Evolutionary conservation across 2,888 invertebrate genomes (phyloP).

Genomic region (Drosophila infuscata): DNA sequence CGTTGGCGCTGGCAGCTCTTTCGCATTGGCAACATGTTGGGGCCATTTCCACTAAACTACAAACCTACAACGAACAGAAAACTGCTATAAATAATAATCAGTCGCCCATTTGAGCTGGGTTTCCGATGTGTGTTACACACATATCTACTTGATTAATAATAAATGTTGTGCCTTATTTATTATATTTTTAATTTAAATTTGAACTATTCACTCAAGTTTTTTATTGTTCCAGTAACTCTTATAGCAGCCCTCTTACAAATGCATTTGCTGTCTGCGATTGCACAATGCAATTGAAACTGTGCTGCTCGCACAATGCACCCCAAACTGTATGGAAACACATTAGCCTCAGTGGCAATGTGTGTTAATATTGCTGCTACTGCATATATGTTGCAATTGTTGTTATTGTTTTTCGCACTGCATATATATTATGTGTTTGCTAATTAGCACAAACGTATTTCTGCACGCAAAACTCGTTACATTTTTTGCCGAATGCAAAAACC

Average conservation of each 20-base stretch:
- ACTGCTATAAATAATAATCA: background rate
- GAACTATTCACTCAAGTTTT: background rate
- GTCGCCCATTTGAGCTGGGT: background rate
- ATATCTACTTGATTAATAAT: background rate
- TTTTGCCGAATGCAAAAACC: background rate
- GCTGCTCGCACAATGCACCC: background rate
- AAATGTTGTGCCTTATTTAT: too few relatives aligned
- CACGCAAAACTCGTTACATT: background rate
- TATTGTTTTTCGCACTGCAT: background rate
- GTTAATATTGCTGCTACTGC: background rate
- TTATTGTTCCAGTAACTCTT: conserved; percentile 6
- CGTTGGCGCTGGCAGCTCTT: conserved; percentile 43
- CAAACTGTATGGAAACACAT: conserved; percentile 14
- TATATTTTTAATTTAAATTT: background rate
- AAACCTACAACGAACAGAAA: conserved; percentile 5
- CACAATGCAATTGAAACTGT: conserved; percentile 23
- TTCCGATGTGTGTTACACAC: background rate
- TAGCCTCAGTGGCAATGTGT: background rate
- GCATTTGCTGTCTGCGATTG: conserved; percentile 2
- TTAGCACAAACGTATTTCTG: background rate
- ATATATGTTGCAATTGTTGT: background rate
- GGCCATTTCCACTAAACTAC: conserved; percentile 25
- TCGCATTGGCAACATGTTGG: conserved; percentile 56
- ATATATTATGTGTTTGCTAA: background rate
- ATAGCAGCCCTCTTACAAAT: conserved; percentile 10